phyloP scores from a whole-genome alignment of 2,113 vertebrate genomes.

The Oenanthe melanoleuca region DNA sequence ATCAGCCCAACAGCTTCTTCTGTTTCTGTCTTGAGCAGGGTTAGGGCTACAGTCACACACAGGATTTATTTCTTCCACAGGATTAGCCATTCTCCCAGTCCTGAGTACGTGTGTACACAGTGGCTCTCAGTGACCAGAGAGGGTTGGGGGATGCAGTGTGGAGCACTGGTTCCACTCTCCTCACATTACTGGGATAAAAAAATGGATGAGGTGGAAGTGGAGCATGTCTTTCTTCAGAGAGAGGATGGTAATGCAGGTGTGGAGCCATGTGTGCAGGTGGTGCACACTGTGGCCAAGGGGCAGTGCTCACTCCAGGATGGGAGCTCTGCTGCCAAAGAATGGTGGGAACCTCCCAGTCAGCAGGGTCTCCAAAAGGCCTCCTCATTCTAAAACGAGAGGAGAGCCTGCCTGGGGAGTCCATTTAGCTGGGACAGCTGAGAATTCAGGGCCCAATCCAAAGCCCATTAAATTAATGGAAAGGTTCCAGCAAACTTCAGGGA shows the following conservation, averaged over 20 bases:
- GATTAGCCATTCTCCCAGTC: background rate
- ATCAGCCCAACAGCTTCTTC: background rate
- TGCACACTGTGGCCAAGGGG: background rate
- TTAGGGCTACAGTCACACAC: background rate
- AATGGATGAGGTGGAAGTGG: background rate
- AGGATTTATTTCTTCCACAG: background rate
- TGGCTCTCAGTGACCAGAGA: background rate
- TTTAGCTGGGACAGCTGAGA: conserved; percentile 50
- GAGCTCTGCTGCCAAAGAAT: background rate
- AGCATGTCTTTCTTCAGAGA: background rate
- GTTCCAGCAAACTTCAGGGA: conserved; percentile 11
- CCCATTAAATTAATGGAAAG: conserved; percentile 46
- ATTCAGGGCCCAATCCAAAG: conserved; percentile 49
- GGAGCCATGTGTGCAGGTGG: background rate
- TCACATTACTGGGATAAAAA: background rate
- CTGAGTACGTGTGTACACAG: too few relatives aligned
- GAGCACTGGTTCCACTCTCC: rapidly evolving
- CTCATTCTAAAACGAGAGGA: background rate
- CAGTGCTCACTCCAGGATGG: rapidly evolving
- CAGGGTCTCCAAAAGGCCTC: background rate
- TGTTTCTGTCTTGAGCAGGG: background rate
- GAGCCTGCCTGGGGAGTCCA: background rate
- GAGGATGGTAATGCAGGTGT: too few relatives aligned
- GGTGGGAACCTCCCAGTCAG: background rate
- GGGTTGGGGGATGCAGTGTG: background rate